phyloP scores from a whole-genome alignment of 1,140 invertebrate genomes.

The Triops longicaudatus region DNA sequence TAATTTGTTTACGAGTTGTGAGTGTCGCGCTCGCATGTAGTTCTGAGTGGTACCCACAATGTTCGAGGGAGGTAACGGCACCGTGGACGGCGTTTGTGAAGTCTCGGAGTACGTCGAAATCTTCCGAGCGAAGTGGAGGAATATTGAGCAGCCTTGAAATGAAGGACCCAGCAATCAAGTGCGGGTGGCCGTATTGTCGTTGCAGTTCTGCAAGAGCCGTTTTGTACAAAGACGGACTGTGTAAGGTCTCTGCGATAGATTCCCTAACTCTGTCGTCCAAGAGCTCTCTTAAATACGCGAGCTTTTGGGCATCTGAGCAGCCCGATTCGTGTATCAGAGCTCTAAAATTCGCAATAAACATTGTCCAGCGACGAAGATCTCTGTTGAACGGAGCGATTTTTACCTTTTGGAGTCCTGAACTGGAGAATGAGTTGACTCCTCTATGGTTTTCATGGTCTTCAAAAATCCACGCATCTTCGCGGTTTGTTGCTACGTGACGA shows the following conservation, averaged over 20 bases:
- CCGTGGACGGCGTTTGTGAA: not conserved
- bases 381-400: no score
- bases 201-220: slow-evolving; percentile 14
- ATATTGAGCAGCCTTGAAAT: not conserved
- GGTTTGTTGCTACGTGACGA: not conserved
- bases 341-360: no score
- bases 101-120: not conserved
- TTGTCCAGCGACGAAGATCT: no score
- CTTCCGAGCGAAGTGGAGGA: not conserved
- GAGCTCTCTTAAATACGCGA: slow-evolving; percentile 13
- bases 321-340: not conserved
- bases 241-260: not conserved
- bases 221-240: not conserved
- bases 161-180: slow-evolving; percentile 9
- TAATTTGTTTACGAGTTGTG: slow-evolving; percentile 16
- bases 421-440: no score
- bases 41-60: not conserved
- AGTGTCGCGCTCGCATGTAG: not conserved
- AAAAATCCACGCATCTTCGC: no score
- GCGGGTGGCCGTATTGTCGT: not conserved
- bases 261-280: not conserved
- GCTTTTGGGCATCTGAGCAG: not conserved
- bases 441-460: no score
- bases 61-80: not conserved
- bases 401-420: no score